phyloP scores from a whole-genome alignment of 92 coral and sea anemone species.

The Paramuricea clavata region DNA sequence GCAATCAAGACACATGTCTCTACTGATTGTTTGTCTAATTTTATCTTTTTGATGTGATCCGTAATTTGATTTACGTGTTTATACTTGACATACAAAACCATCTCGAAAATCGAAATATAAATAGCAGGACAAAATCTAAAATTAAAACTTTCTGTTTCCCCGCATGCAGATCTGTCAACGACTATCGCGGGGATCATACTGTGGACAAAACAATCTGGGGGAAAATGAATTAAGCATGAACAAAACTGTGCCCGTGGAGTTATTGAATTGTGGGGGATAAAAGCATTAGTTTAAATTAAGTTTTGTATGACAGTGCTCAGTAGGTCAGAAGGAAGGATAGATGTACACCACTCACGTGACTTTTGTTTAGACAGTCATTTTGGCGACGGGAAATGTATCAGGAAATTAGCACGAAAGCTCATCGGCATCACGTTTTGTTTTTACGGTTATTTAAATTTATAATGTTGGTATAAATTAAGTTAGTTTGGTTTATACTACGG shows the following conservation, averaged over 20 bases:
- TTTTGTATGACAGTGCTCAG: neutral
- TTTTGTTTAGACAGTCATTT: neutral
- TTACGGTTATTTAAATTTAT: neutral
- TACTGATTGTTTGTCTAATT: constrained; percentile 7
- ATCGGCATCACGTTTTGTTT: constrained; percentile 4
- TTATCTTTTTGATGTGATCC: constrained; percentile 15
- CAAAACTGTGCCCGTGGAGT: neutral
- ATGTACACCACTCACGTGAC: neutral
- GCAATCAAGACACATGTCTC: neutral
- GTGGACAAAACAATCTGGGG: neutral
- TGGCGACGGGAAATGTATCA: neutral
- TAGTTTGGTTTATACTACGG: neutral
- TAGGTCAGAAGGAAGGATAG: neutral
- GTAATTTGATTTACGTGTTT: constrained; percentile 43
- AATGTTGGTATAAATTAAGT: neutral
- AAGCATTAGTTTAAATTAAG: neutral
- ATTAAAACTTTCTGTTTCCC: constrained; percentile 1
- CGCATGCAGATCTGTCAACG: constrained; percentile 22
- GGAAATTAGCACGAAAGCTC: neutral
- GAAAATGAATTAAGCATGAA: neutral
- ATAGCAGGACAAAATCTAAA: neutral
- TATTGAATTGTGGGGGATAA: neutral
- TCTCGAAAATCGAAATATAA: neutral
- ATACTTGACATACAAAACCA: constrained; percentile 20
- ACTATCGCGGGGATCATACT: neutral